phyloP scores from a whole-genome alignment of 1,140 invertebrate genomes.

The Eupristina koningsbergeri region DNA sequence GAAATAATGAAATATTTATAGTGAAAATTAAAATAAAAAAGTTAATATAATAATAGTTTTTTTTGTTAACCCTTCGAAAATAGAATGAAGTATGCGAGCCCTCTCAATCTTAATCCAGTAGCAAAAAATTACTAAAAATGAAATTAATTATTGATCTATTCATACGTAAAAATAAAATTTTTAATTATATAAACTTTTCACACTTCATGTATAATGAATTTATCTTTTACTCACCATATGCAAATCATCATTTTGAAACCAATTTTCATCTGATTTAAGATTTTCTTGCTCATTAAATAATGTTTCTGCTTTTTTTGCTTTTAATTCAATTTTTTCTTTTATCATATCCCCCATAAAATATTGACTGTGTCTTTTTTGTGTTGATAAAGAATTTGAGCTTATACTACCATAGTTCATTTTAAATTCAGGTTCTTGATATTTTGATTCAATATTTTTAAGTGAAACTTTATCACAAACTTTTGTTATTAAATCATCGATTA shows the following conservation, averaged over 20 bases:
- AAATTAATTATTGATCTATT: too few species aligned
- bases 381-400: not conserved
- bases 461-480: conserved; percentile 65
- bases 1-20: too few species aligned
- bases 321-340: not conserved
- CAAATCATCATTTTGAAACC: not conserved
- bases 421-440: not conserved
- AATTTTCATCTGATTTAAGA: not conserved
- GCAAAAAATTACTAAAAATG: too few species aligned
- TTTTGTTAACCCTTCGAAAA: too few species aligned
- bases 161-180: too few species aligned
- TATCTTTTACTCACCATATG: not conserved
- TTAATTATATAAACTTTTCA: not conserved
- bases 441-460: not conserved
- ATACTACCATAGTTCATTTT: not conserved
- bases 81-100: too few species aligned
- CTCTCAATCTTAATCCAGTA: too few species aligned
- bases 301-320: not conserved
- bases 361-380: not conserved
- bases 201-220: too few species aligned
- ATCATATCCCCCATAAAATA: not conserved
- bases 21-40: too few species aligned
- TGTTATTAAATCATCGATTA: conserved; percentile 69
- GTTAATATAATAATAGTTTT: too few species aligned
- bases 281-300: not conserved